Conservation (phyloP, 2,797 vertebrate genomes). For the Mycteria americana region DNA sequence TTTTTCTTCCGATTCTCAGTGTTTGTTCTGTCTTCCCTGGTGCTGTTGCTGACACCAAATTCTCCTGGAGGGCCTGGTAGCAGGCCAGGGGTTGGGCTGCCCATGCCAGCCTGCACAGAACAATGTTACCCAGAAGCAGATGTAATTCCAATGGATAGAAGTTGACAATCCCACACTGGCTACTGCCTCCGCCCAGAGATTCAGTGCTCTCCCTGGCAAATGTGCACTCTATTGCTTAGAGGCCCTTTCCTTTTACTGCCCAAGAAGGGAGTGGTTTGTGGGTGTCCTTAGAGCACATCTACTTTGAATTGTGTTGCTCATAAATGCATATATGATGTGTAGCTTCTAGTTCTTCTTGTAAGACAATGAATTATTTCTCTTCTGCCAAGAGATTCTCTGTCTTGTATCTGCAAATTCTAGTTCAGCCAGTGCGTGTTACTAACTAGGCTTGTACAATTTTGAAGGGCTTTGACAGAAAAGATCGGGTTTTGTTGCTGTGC, state of each 20-base stretch:
- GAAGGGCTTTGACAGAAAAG: not conserved
- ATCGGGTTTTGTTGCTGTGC: not conserved
- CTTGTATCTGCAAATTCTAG: not conserved
- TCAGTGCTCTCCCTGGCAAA: not conserved
- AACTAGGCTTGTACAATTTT: not conserved
- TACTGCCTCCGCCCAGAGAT: not conserved
- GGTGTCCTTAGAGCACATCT: not conserved
- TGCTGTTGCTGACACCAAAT: not conserved
- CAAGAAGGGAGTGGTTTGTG: not conserved
- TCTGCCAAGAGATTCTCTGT: not conserved
- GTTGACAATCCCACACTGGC: not conserved
- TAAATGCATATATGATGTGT: not conserved
- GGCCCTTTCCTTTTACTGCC: not conserved
- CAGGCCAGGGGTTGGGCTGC: not conserved
- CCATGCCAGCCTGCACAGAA: not conserved
- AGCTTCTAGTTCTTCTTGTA: not conserved
- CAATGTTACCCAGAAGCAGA: not conserved
- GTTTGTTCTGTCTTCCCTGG: not conserved
- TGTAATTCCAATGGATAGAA: not conserved
- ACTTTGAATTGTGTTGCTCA: not conserved
- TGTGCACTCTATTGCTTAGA: not conserved
- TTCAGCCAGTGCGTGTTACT: not conserved
- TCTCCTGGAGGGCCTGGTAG: not conserved
- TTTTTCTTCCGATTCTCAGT: not conserved
- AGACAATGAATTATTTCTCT: not conserved